Percentiles rank a stretch among this genome's conserved stretches.
Conservation (phyloP, 1,140 invertebrate genomes). For the Achroia grisella region DNA sequence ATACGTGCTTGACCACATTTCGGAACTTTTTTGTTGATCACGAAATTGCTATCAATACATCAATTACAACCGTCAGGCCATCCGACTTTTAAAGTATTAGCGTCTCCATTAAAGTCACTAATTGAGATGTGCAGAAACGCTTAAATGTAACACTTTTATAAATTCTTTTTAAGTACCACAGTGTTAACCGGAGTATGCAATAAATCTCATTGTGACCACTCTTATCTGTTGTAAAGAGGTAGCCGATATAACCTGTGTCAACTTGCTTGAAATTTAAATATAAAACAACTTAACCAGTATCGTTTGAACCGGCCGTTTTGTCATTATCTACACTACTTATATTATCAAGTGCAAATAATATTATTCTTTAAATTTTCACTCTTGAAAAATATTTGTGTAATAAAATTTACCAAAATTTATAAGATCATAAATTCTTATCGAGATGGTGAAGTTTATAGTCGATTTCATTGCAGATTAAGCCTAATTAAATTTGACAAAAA, state of each 20-base stretch:
- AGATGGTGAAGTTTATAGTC: neutral
- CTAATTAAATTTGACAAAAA: conserved; percentile 6
- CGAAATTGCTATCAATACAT: conserved; percentile 5
- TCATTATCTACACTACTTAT: conserved; percentile 33
- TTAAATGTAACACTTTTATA: conserved; percentile 39
- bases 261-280: conserved; percentile 54
- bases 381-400: too few relatives aligned
- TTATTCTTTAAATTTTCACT: neutral
- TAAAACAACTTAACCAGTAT: conserved; percentile 58
- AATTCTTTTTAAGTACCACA: conserved; percentile 38
- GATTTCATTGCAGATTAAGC: neutral
- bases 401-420: neutral
- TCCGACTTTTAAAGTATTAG: conserved; percentile 32
- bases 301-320: conserved; percentile 18
- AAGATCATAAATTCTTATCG: neutral
- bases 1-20: too few relatives aligned
- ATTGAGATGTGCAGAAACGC: conserved; percentile 52
- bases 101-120: conserved; percentile 44
- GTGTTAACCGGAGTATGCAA: conserved; percentile 49
- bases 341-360: conserved; percentile 24
- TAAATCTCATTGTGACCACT: conserved; percentile 59
- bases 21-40: neutral
- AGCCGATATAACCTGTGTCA: conserved; percentile 54
- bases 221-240: conserved; percentile 56
- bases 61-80: conserved; percentile 20